A percentile compares a stretch with the other conserved stretches of the same genome.
Conservation (phyloP, 2,113 vertebrate species). For the Microtus richardsoni region DNA sequence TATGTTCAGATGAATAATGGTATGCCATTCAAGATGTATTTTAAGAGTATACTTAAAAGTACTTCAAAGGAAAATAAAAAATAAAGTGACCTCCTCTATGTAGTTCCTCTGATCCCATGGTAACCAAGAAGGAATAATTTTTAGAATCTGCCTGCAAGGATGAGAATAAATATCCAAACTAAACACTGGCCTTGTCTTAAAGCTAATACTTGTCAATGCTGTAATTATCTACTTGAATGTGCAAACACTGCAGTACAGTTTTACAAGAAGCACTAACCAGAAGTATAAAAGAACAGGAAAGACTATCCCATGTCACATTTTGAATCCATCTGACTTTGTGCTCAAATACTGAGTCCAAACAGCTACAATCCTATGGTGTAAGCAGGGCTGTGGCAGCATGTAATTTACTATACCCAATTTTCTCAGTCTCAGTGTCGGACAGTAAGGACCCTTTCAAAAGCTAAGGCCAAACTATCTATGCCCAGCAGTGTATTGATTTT, state of each 20-base stretch:
- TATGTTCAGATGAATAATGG: conserved; percentile 40
- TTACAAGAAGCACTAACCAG: conserved; percentile 1
- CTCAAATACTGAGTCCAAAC: conserved; percentile 49
- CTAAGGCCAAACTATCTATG: conserved; percentile 9
- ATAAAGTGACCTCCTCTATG: conserved; percentile 48
- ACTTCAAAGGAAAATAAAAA: conserved; percentile 73
- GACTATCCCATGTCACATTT: conserved; percentile 12
- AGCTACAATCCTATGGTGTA: conserved; percentile 27
- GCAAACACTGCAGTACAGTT: conserved; percentile 45
- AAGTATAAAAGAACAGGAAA: conserved; percentile 34
- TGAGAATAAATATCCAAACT: conserved; percentile 59
- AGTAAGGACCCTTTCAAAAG: background rate
- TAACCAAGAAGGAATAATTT: conserved; percentile 40
- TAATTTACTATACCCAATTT: background rate
- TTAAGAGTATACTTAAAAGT: conserved; percentile 60
- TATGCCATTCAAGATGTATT: conserved; percentile 38
- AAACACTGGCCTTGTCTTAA: conserved; percentile 46
- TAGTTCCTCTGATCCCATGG: conserved; percentile 45
- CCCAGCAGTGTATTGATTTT: background rate
- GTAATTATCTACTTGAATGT: conserved; percentile 46
- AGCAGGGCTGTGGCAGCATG: background rate
- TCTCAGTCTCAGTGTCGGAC: background rate
- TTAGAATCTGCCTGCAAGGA: conserved; percentile 51
- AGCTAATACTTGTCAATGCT: conserved; percentile 37
- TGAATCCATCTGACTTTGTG: background rate